Percentiles rank a stretch among this genome's conserved stretches.
Conservation (phyloP, 2,888 invertebrate genomes). For the Cerastis leucographa region DNA sequence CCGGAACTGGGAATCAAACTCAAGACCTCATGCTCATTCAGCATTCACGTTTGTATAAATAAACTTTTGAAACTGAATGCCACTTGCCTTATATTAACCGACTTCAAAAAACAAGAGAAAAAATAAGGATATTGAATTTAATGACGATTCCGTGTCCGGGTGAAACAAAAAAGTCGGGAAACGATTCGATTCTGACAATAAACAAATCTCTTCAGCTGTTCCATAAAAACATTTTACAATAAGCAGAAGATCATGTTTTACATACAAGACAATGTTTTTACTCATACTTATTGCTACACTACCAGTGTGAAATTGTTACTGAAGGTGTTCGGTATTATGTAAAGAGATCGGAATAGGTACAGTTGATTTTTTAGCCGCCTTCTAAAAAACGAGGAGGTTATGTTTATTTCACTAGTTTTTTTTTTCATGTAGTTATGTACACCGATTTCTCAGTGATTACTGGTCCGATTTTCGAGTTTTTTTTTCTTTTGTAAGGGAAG, state of each 20-base stretch:
- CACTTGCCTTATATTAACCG: background rate
- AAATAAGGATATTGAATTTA: constrained; percentile 5
- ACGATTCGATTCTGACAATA: constrained; percentile 1
- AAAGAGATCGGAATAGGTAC: background rate
- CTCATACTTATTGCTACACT: too few species aligned
- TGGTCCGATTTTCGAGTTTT: too few species aligned
- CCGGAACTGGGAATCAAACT: background rate
- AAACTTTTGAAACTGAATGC: background rate
- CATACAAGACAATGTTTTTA: too few species aligned
- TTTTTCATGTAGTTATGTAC: too few species aligned
- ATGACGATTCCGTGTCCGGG: constrained; percentile 24
- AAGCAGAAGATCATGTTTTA: background rate
- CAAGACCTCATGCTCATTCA: background rate
- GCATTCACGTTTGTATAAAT: background rate
- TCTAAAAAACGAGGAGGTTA: too few species aligned
- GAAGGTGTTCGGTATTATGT: background rate
- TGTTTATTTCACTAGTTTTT: too few species aligned
- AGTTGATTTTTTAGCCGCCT: background rate
- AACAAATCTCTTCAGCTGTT: background rate
- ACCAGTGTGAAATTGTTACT: background rate
- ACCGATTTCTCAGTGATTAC: too few species aligned
- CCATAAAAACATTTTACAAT: background rate
- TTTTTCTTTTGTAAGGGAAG: too few species aligned
- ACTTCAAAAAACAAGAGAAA: background rate
- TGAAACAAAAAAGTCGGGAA: constrained; percentile 41